Evolutionary conservation across 2,113 vertebrate species (phyloP), one percentile per base, ranked within the genome.

Genomic region (Lethenteron camtschaticum): DNA sequence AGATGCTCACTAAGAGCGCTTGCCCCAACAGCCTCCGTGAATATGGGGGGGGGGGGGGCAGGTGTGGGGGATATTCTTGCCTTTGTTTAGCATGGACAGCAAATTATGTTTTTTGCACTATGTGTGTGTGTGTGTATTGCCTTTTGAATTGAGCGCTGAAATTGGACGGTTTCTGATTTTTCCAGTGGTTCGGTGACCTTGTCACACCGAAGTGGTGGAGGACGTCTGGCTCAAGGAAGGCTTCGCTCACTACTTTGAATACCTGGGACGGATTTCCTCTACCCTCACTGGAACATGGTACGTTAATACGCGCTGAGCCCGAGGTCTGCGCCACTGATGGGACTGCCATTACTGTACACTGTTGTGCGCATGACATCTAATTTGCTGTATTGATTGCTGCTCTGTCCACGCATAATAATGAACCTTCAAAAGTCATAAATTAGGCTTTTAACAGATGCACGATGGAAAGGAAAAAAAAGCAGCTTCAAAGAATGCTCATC

Each of bases 151-250:
- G 68, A 20, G 8, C 16, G 63, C 41, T 70, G 13, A 59, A 3
- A 9, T 56, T 69, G 57, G 68, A 20, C 69, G 16, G 3, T 11
- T n/a, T 68, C 56, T 70, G 56, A 60, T 73, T 74, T 76, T 18
- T 75, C 72, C 74, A 97, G 94, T 97, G 94, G 94, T 97, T 97
- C 73, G 94, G 94, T 69, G 90, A 96, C 72, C 87, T 97, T 56
- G 94, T 96, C 77, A 97, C 91, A 12, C 94, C 94, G 0, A 85
- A 90, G 18, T 97, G 94, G 94, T 97, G 94, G 91, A 97, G 77
- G 94, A 97, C 58, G 94, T 97, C 41, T 97, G 94, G 94, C 71
- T 97, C 55, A 97, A 97, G 72, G 91, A 97, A 80, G 94, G 94
- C 3, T 95, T 96, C 71, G 94, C 91, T 77, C 91, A 96, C 75